Percentiles rank a stretch among this genome's conserved stretches.
Evolutionary conservation across 2,888 invertebrate species (phyloP).

Genomic region (Cepaea hortensis): DNA sequence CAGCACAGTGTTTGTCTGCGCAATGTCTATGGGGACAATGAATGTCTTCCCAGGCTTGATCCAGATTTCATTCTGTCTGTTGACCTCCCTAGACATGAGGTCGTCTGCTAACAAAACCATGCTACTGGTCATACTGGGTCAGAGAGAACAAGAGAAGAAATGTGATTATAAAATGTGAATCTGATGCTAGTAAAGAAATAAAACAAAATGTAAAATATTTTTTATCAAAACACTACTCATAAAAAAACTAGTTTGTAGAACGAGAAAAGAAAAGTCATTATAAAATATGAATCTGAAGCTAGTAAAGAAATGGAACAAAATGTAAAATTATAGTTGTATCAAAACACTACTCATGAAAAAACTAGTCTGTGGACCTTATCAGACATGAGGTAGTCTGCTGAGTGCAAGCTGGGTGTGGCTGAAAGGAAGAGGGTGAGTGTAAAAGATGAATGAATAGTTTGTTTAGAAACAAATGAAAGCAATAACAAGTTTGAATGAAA

Average conservation of each 20-base stretch:
- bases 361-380: too few relatives aligned
- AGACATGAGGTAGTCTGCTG: too few relatives aligned
- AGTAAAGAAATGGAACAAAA: background rate
- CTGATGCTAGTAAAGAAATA: background rate
- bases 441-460: too few relatives aligned
- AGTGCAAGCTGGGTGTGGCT: too few relatives aligned
- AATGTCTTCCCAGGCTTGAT: conserved; percentile 72
- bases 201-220: too few relatives aligned
- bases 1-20: conserved; percentile 65
- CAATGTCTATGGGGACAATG: conserved; percentile 71
- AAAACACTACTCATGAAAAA: too few relatives aligned
- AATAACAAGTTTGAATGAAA: too few relatives aligned
- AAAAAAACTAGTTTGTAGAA: background rate
- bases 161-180: background rate
- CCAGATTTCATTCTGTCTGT: conserved; percentile 68
- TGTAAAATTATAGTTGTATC: too few relatives aligned
- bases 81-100: conserved; percentile 63
- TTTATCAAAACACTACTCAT: too few relatives aligned
- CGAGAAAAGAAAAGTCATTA: background rate
- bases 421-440: too few relatives aligned
- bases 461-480: too few relatives aligned
- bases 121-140: conserved; percentile 63
- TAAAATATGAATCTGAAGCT: background rate
- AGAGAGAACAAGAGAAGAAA: background rate
- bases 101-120: conserved; percentile 64